Evolutionary conservation across 2,888 invertebrate species (phyloP).

Genomic region (Ptilodon capucinus): DNA sequence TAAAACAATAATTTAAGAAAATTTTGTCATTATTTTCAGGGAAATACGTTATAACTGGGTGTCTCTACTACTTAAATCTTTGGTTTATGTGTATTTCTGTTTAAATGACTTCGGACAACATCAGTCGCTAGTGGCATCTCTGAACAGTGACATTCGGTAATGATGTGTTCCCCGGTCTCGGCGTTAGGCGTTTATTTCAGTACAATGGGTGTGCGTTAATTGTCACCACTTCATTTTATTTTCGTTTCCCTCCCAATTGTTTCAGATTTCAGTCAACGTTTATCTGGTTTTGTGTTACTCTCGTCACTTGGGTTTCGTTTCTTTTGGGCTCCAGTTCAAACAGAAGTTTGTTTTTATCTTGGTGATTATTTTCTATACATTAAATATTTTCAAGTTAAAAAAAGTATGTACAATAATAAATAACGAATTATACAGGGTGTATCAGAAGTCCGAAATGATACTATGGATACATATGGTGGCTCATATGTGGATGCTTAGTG

Average conservation of each 20-base stretch:
- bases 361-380: too few relatives aligned
- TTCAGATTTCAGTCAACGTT: slow-evolving; percentile 32
- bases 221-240: slow-evolving; percentile 48
- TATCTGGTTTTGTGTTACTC: slow-evolving; percentile 32
- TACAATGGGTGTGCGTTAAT: slow-evolving; percentile 53
- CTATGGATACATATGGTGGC: too few relatives aligned
- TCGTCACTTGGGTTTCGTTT: slow-evolving; percentile 19
- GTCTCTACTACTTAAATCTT: too few relatives aligned
- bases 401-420: too few relatives aligned
- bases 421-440: too few relatives aligned
- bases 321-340: slow-evolving; percentile 9
- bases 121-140: background rate
- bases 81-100: too few relatives aligned
- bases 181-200: slow-evolving; percentile 43
- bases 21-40: too few relatives aligned
- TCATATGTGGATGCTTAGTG: too few relatives aligned
- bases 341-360: background rate
- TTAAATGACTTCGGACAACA: background rate
- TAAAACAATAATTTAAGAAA: too few relatives aligned
- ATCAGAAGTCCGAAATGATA: too few relatives aligned
- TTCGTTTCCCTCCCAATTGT: slow-evolving; percentile 35
- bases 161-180: slow-evolving; percentile 2
- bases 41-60: too few relatives aligned
- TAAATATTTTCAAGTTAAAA: too few relatives aligned
- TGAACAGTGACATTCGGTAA: background rate